Evolutionary conservation across 2,888 invertebrate genomes (phyloP), one percentile per base, ranked within the genome.

Genomic region (Acanthacorydalis orientalis): DNA sequence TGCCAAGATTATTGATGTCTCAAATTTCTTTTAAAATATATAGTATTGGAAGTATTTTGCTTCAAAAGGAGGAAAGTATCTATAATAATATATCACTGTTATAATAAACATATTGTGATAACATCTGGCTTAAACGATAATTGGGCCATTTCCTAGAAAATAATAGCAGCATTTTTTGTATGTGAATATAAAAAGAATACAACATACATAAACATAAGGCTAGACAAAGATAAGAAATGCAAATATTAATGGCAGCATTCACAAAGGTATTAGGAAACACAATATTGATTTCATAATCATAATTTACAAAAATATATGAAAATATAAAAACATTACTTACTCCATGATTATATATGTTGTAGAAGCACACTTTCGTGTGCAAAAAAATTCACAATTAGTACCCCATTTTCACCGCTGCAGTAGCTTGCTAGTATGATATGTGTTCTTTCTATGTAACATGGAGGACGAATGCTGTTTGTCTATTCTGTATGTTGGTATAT

Each of bases 361-460:
- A 64, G 68, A 52, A 72, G 80, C 80, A 80, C 80, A 80, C 80
- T 70, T 68, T 72, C 75, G 80, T 79, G 79, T 78, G 79, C 79
- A 71, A 74, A 69, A 60, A 68, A 62, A 67, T 68, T 68, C 62
- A 60, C 37, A 67, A 75, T 78, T 85, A 86, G 74, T 76, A 74
- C 76, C 74, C 78, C 81, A 85, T 85, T 74, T 70, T 77, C 74
- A 73, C 68, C 70, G 74, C 68, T 66, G 63, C 59, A 64, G 65
- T 64, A 65, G 67, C 65, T 68, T 64, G 59, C 64, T 61, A 65
- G 63, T 68, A 68, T 68, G 65, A 67, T 39, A 39, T 46, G 39
- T 46, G 32, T 10, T 39, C 39, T 39, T 16, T 38, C 12, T 16
- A n/a, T n/a, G 46, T 31, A 46, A 33, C 46, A 46, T 46, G 46